These are phyloP conservation scores for Axinella damicornis DNA, from an alignment of 37 sponge, comb jelly and placozoan species.

Conservation along the genomic window DNA sequence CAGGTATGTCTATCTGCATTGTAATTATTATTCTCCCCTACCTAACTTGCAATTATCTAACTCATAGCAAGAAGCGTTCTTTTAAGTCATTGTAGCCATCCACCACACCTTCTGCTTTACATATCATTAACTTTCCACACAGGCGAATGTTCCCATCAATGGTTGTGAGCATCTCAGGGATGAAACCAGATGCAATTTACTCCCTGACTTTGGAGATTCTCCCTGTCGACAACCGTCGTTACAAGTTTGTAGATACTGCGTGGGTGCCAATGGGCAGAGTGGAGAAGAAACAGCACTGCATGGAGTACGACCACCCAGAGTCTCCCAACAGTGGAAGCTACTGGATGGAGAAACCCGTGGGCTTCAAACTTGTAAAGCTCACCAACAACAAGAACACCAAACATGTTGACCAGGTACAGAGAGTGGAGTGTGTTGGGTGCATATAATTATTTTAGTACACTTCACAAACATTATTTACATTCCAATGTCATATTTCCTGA, in stretches of 20 bases:
- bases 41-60: too few relatives aligned
- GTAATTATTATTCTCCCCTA: too few relatives aligned
- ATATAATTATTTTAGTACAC: too few relatives aligned
- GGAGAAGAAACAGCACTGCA: constrained; percentile 54
- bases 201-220: constrained; percentile 55
- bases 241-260: constrained; percentile 80
- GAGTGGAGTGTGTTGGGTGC: too few relatives aligned
- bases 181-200: constrained; percentile 73
- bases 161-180: constrained; percentile 62
- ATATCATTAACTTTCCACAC: constrained; percentile 26
- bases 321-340: constrained; percentile 73
- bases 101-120: neutral
- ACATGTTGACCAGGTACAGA: constrained; percentile 46
- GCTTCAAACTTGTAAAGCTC: constrained; percentile 82
- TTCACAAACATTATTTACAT: too few relatives aligned
- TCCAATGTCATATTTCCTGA: neutral
- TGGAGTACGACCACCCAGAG: constrained; percentile 73
- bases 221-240: constrained; percentile 80
- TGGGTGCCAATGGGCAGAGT: constrained; percentile 87
- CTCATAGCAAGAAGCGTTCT: too few relatives aligned
- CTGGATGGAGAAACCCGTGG: constrained; percentile 71
- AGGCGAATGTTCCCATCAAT: constrained; percentile 90
- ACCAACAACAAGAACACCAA: constrained; percentile 76
- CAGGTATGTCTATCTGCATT: constrained; percentile 59
- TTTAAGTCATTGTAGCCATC: too few relatives aligned